Evolutionary conservation across 2,113 vertebrate genomes (phyloP), one percentile per base, ranked within the genome.

Genomic region (Sceloporus undulatus): DNA sequence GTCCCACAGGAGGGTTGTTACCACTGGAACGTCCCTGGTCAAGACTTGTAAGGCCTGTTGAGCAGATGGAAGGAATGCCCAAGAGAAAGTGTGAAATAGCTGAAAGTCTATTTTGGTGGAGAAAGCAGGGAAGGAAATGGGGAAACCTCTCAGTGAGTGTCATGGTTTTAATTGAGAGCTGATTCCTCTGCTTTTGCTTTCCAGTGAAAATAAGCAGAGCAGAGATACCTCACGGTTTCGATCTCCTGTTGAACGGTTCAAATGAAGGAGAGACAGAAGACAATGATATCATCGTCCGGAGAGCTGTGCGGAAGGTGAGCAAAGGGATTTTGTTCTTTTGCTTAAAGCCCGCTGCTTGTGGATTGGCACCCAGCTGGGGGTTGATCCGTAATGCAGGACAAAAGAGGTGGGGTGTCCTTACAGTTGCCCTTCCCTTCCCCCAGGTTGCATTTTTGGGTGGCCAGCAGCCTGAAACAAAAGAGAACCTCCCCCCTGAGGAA

Each of bases 221-320:
- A 25, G 56, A 52, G 38, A 16, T 3, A 5, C 4, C 5, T 6
- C 27, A 5, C 7, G 21, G 5, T 23, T 65, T 34, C 6, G 76
- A 42, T 2, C 27, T 19, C n/a, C 48, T 9, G n/a, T 25, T 56
- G 7, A 70, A 52, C 29, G 2, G 9, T 23, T n/a, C 2, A 16
- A 62, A 78, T 23, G 40, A 79, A 75, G 76, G 65, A 42, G 38
- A 11, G 0, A 25, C 48, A 6, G 83, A 76, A 1, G 54, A 59
- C 1, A 7, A 74, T 1, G 40, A 25, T 16, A n/a, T 11, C 19
- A n/a, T 76, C 13, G 29, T 76, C 4, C 79, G 40, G 1, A 75
- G 79, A 27, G 38, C 79, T 2, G 38, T 88, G 27, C 48, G 79
- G 86, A 65, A 21, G 86, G 86, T 88, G 71, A 77, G 86, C 38